A percentile compares a stretch with the other conserved stretches of the same genome.
phyloP scores from a whole-genome alignment of 2,797 vertebrate genomes.

The Eulemur rubriventer region DNA sequence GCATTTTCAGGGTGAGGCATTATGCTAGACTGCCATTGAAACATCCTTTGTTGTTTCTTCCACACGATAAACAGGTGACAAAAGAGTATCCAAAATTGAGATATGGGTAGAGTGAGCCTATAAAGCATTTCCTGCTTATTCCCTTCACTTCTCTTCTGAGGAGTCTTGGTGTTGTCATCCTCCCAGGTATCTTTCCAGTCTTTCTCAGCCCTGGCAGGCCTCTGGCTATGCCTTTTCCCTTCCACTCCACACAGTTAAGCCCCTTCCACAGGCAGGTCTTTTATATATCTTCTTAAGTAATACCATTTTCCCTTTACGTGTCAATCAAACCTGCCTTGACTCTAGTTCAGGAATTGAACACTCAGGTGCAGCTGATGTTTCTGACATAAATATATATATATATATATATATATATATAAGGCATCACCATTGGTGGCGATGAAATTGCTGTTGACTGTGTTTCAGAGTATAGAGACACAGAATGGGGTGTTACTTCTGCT shows the following conservation, averaged over 20 bases:
- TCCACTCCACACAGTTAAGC: not conserved
- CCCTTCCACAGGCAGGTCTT: not conserved
- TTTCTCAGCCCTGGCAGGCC: not conserved
- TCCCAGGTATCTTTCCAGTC: not conserved
- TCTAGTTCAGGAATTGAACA: not conserved
- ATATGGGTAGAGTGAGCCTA: not conserved
- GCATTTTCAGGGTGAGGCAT: slow-evolving; percentile 41
- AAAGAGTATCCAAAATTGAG: slow-evolving; percentile 37
- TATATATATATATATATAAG: not conserved
- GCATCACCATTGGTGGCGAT: not conserved
- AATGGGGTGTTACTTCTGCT: not conserved
- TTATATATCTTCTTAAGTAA: not conserved
- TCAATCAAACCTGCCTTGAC: slow-evolving; percentile 6
- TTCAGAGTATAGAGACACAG: not conserved
- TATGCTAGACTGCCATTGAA: slow-evolving; percentile 25
- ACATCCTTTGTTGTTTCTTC: slow-evolving; percentile 46
- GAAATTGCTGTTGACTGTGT: not conserved
- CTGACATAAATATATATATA: slow-evolving; percentile 20
- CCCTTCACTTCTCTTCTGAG: not conserved
- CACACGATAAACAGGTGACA: slow-evolving; percentile 41
- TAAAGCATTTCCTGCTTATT: not conserved
- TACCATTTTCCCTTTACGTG: not conserved
- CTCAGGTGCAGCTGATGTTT: not conserved
- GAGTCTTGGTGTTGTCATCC: not conserved
- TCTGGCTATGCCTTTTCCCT: not conserved